Conservation (phyloP, 2,113 vertebrate genomes). For the Xyliphius kryptos region DNA sequence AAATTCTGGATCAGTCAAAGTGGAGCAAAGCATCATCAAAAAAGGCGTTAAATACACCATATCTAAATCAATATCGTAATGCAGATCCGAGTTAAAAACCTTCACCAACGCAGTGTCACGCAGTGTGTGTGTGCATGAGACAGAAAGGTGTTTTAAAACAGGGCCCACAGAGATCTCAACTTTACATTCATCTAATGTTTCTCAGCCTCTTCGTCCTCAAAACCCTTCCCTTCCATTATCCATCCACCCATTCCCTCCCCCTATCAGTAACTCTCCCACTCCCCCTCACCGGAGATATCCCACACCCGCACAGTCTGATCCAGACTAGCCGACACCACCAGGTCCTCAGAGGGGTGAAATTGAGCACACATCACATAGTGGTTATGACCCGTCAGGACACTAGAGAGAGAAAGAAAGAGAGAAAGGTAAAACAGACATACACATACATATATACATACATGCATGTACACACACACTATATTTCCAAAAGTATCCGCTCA, state of each 20-base stretch:
- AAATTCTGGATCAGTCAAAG: too few relatives aligned
- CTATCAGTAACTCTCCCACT: constrained; percentile 7
- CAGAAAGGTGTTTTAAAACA: constrained; percentile 41
- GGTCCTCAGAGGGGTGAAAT: constrained; percentile 91
- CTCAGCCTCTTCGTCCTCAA: constrained; percentile 40
- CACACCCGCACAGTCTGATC: constrained; percentile 97
- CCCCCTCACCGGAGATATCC: constrained; percentile 96
- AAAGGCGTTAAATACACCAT: too few relatives aligned
- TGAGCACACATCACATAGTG: constrained; percentile 98
- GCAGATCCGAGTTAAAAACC: too few relatives aligned
- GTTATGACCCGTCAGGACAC: constrained; percentile 93
- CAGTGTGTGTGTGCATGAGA: too few relatives aligned
- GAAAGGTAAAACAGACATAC: too few relatives aligned
- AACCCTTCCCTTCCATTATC: constrained; percentile 27
- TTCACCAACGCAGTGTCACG: too few relatives aligned
- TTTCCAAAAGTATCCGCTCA: too few relatives aligned
- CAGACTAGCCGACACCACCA: constrained; percentile 94
- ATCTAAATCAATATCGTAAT: too few relatives aligned
- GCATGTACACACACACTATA: too few relatives aligned
- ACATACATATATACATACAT: too few relatives aligned
- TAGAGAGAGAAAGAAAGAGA: constrained; percentile 44
- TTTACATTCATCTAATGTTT: neutral
- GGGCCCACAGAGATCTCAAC: constrained; percentile 26
- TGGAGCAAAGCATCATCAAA: too few relatives aligned
- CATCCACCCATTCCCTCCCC: constrained; percentile 33